Conservation (phyloP, 2,797 vertebrate species). For the Champsocephalus gunnari region DNA sequence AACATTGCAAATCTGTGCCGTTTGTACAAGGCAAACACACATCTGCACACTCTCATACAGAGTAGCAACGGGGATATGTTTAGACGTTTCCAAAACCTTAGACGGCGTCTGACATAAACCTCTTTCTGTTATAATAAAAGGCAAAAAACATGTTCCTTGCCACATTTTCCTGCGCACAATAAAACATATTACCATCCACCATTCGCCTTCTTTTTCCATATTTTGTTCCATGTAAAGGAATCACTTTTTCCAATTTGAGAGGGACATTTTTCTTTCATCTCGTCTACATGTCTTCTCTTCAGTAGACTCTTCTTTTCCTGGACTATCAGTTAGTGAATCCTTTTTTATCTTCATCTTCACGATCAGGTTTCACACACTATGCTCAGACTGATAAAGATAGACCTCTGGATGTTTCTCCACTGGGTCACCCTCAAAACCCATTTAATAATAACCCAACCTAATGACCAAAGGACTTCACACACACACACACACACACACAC, state of each 20-base stretch:
- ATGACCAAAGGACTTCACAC: constrained; percentile 39
- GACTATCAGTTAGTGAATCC: not conserved
- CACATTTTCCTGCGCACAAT: constrained; percentile 34
- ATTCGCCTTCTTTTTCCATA: not conserved
- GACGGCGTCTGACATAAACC: constrained; percentile 8
- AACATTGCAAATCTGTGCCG: not conserved
- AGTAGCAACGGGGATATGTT: not conserved
- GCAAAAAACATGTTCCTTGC: constrained; percentile 27
- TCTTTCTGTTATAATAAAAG: not conserved
- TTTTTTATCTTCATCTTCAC: not conserved
- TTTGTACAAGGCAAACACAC: constrained; percentile 5
- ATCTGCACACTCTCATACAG: not conserved
- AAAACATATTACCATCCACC: constrained; percentile 32
- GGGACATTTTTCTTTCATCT: constrained; percentile 11
- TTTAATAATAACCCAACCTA: constrained; percentile 36
- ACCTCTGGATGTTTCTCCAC: constrained; percentile 16
- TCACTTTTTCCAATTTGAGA: constrained; percentile 33
- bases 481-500: not conserved
- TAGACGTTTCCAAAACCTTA: constrained; percentile 11
- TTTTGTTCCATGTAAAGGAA: constrained; percentile 12
- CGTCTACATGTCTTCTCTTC: not conserved
- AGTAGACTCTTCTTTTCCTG: not conserved
- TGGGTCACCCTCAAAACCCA: constrained; percentile 24
- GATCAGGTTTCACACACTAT: constrained; percentile 1
- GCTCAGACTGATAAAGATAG: constrained; percentile 24